Evolutionary conservation across 2,113 vertebrate species (phyloP), one percentile per base, ranked within the genome.

Genomic region (Microcebus tavaratra): DNA sequence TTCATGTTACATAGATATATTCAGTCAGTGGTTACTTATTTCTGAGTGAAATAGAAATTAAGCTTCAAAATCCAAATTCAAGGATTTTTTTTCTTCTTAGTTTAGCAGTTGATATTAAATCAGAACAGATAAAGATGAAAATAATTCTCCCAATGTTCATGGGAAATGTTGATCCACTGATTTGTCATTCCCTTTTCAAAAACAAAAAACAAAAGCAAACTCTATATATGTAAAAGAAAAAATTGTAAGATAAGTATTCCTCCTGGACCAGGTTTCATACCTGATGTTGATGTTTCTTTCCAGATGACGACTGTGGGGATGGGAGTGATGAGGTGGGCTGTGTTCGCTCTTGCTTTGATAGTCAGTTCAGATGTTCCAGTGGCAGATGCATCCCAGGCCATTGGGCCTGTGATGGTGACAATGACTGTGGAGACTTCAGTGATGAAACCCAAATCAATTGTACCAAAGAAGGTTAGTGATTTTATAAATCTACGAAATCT

Each of bases 401-500:
- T 15, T 99, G 99, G 99, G 99, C 98, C 0, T 99, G 99, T 63
- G 99, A 99, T 78, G 99, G 99, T 2, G 99, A 99, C 98, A 99
- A 99, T 8, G 99, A 99, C 98, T 99, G 99, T 61, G 99, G 99
- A 5, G 99, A 99, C 94, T 99, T 99, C 98, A 99, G 99, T 90
- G 99, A 99, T 80, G 99, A 99, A 98, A 95, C 89, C 34, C 99
- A 98, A 96, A 89, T 97, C 20, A 99, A 99, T 81, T 99, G 99
- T 97, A 98, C 98, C 97, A 99, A 98, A 57, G 97, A 99, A 98
- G 98, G 99, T 99, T 96, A 98, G 99, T 90, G 3, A 63, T 34
- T 65, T 76, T 29, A 42, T 80, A 1, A 0, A 65, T 50, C 3
- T 50, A 27, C 10, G 3, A 55, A 91, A 42, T 27, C 17, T 57